phyloP scores from a whole-genome alignment of 2,888 invertebrate genomes.

The Orthosia cruda region DNA sequence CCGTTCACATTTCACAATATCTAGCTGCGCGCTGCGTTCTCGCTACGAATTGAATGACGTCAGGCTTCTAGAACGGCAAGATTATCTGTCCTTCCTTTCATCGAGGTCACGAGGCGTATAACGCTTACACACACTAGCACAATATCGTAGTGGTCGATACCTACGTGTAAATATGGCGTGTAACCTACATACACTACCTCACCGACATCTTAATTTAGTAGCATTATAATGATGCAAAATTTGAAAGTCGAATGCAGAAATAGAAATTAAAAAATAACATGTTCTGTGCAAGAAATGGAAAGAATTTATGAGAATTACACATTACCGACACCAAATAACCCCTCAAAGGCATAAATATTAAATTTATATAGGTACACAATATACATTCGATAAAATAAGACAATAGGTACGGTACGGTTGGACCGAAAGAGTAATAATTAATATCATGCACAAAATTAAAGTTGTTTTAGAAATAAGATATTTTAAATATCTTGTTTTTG shows the following conservation, averaged over 20 bases:
- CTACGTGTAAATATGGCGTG: constrained; percentile 68
- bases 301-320: constrained; percentile 45
- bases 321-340: constrained; percentile 68
- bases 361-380: constrained; percentile 47
- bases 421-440: constrained; percentile 38
- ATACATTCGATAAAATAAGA: constrained; percentile 23
- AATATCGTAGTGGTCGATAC: constrained; percentile 61
- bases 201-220: constrained; percentile 76
- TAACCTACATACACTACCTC: constrained; percentile 65
- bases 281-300: constrained; percentile 43
- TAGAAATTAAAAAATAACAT: constrained; percentile 43
- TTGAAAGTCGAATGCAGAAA: constrained; percentile 18
- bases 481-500: constrained; percentile 6
- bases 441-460: constrained; percentile 71
- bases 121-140: constrained; percentile 87
- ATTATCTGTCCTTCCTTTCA: constrained; percentile 84
- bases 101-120: constrained; percentile 88
- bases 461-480: constrained; percentile 27
- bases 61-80: constrained; percentile 90
- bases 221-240: constrained; percentile 75
- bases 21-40: constrained; percentile 87
- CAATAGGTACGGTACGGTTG: constrained; percentile 23
- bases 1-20: constrained; percentile 92
- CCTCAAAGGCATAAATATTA: constrained; percentile 42
- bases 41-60: constrained; percentile 87